These are phyloP conservation scores for Campylorhamphus procurvoides DNA, from an alignment of 2,113 vertebrate genomes.

Conservation along the genomic window DNA sequence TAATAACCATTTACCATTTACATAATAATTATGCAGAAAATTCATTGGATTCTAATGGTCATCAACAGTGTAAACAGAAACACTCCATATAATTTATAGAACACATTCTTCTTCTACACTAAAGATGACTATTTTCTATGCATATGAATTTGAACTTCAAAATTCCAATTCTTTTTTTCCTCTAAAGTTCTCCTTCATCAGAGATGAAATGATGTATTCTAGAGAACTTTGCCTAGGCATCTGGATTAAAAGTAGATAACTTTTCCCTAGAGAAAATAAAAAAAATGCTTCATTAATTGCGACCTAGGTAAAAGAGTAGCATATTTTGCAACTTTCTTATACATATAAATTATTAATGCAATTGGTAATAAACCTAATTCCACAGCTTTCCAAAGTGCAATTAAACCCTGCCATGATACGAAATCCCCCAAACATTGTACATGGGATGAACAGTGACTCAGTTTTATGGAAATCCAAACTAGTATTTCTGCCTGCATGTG, in stretches of 20 bases:
- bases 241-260: not conserved
- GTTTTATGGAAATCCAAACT: not conserved
- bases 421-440: not conserved
- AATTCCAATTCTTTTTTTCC: not conserved
- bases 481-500: not conserved
- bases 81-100: not conserved
- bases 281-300: not conserved
- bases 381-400: not conserved
- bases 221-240: not conserved
- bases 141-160: not conserved
- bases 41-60: not conserved
- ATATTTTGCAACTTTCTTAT: not conserved
- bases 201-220: not conserved
- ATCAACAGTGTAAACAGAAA: not conserved
- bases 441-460: not conserved
- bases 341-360: not conserved
- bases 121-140: not conserved
- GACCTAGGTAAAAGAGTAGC: not conserved
- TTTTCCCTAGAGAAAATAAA: not conserved
- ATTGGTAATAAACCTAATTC: not conserved
- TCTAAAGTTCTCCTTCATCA: not conserved
- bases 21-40: not conserved
- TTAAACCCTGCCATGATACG: not conserved
- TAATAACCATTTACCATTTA: not conserved
- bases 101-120: not conserved